Base-by-base conservation (phyloP, 1,140 invertebrate species). In the Campoletis sonorensis region DNA sequence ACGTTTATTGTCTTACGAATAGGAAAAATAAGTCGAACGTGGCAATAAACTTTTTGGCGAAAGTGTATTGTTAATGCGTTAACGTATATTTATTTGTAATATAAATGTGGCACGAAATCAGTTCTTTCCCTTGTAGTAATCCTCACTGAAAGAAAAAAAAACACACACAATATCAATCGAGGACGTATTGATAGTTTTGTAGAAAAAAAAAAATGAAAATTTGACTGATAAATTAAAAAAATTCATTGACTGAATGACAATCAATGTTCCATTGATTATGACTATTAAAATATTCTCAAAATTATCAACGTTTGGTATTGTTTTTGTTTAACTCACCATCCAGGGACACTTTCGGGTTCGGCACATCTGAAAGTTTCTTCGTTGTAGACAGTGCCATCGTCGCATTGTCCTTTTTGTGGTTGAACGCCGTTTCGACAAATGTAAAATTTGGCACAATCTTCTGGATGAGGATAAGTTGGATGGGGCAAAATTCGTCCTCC, bases 371-470 rank as follows among this genome's bases (percentile, higher is more conserved):
- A 95, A 16, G 93, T 95, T 11, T 95, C 95, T 79, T 97, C 96
- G 85, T 96, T 97, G 92, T 97, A 97, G 37, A 97, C 96, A 15
- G 94, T 95, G 40, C 95, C 96, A 4, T 93, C 90, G 4, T 95
- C 94, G 88, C 96, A 97, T 83, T 95, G 95, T 10, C 95, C 95
- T 82, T 95, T 94, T 87, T 97, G 95, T 0, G 96, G 96, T 80
- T 94, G 93, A 2, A 96, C 93, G 4, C 96, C 96, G 84, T 96
- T 96, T 61, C 96, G 92, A 90, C 96, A 97, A 81, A 97, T 96
- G 92, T 97, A 97, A 90, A 97, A 97, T 86, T 96, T 96, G 84
- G 95, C 94, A 87, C 96, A 97, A 88, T 97, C 96, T 49, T 96
- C 95, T 0, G 96, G 95, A 90, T 97, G 95, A 4, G 96, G 94